These are phyloP conservation scores for Alentia gelatinosa DNA, from an alignment of 2,888 invertebrate species.

Conservation along the genomic window DNA sequence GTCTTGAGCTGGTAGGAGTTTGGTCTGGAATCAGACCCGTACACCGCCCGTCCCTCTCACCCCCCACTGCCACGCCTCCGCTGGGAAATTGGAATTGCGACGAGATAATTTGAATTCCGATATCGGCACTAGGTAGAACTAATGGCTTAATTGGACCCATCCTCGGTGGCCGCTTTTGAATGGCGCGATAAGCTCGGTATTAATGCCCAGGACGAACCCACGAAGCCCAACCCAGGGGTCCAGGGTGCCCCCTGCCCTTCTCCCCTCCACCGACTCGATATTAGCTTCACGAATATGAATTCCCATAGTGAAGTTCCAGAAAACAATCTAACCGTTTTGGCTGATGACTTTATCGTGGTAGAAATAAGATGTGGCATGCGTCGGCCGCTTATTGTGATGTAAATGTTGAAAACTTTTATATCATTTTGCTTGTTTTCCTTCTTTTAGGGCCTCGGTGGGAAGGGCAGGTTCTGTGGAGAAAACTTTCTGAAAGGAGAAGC, in stretches of 20 bases:
- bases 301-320: not conserved
- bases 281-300: not conserved
- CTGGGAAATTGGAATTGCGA: not conserved
- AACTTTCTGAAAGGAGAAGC: not conserved
- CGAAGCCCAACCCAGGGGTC: not conserved
- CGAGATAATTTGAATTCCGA: not conserved
- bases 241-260: not conserved
- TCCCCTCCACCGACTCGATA: not conserved
- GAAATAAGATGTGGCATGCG: not conserved
- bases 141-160: slow-evolving; percentile 2
- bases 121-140: not conserved
- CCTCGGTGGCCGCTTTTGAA: not conserved
- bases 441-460: not conserved
- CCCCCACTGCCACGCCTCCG: not conserved
- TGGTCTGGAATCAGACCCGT: too few species aligned
- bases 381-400: not conserved
- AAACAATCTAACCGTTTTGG: not conserved
- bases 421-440: not conserved
- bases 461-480: not conserved
- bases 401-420: not conserved
- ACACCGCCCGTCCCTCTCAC: not conserved
- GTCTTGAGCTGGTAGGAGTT: too few species aligned
- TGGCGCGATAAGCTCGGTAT: not conserved
- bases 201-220: not conserved
- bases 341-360: not conserved